Evolutionary conservation across 2,113 vertebrate species (phyloP).

Genomic region (Merops nubicus): DNA sequence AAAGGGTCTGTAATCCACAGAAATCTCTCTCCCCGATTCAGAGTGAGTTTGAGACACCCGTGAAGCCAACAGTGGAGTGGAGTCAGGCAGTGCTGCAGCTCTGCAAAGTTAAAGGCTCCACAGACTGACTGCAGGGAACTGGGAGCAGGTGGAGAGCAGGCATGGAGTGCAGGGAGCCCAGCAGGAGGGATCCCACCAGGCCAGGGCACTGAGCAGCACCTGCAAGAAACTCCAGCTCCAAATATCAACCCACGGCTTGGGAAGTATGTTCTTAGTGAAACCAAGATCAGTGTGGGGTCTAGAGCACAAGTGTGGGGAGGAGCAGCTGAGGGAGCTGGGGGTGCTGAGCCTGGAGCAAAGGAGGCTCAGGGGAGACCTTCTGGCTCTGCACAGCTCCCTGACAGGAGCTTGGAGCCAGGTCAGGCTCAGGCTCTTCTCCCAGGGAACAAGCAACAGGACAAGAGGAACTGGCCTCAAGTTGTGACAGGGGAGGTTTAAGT

Average conservation of each 20-base stretch:
- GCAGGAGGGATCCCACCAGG: rapidly evolving
- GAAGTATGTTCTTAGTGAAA: not conserved
- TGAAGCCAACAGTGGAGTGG: not conserved
- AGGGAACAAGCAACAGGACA: too few relatives aligned
- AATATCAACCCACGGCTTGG: not conserved
- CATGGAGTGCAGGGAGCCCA: not conserved
- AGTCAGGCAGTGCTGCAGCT: not conserved
- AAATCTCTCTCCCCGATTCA: not conserved
- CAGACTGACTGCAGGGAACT: not conserved
- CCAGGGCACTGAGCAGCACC: not conserved
- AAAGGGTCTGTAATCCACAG: not conserved
- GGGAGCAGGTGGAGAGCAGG: not conserved
- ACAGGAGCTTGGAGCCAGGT: too few relatives aligned
- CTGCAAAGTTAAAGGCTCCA: not conserved
- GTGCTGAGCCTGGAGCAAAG: too few relatives aligned
- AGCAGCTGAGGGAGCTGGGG: too few relatives aligned
- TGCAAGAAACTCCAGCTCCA: not conserved
- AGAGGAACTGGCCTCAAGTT: too few relatives aligned
- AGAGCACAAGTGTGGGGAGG: not conserved
- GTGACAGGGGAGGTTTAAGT: too few relatives aligned
- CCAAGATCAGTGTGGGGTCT: not conserved
- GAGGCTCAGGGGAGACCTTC: too few relatives aligned
- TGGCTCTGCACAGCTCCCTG: too few relatives aligned
- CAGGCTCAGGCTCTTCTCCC: too few relatives aligned
- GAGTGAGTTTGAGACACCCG: not conserved